These are phyloP conservation scores for Epizoanthus stellaris DNA, from an alignment of 92 coral and sea anemone genomes.

Conservation along the genomic window DNA sequence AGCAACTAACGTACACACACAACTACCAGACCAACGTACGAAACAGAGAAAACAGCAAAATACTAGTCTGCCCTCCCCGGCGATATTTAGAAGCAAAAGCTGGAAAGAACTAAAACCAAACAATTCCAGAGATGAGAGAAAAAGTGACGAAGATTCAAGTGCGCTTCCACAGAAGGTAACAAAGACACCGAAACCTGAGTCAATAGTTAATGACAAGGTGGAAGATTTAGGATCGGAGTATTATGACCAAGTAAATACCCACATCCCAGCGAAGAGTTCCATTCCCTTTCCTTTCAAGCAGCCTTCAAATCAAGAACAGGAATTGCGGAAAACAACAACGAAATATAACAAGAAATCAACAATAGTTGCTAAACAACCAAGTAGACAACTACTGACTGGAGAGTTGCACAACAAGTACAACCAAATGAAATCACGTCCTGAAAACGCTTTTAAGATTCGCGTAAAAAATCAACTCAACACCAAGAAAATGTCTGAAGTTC, in stretches of 20 bases:
- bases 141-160: background rate
- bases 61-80: background rate
- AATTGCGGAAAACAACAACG: background rate
- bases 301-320: background rate
- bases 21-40: background rate
- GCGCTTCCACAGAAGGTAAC: background rate
- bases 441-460: background rate
- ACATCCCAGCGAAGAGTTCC: background rate
- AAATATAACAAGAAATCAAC: background rate
- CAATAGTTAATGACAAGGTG: constrained; percentile 4
- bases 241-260: background rate
- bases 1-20: too few relatives aligned
- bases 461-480: background rate
- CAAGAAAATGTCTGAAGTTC: background rate
- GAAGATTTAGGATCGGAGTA: constrained; percentile 23
- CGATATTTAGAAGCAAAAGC: background rate
- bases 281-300: background rate
- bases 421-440: background rate
- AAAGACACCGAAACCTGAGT: background rate
- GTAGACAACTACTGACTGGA: background rate
- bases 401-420: background rate
- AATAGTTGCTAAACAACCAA: background rate
- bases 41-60: background rate
- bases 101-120: background rate
- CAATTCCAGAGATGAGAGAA: background rate